Evolutionary conservation across 2,113 vertebrate genomes (phyloP), one percentile per base, ranked within the genome.

Genomic region (Marcusenius ussheri): DNA sequence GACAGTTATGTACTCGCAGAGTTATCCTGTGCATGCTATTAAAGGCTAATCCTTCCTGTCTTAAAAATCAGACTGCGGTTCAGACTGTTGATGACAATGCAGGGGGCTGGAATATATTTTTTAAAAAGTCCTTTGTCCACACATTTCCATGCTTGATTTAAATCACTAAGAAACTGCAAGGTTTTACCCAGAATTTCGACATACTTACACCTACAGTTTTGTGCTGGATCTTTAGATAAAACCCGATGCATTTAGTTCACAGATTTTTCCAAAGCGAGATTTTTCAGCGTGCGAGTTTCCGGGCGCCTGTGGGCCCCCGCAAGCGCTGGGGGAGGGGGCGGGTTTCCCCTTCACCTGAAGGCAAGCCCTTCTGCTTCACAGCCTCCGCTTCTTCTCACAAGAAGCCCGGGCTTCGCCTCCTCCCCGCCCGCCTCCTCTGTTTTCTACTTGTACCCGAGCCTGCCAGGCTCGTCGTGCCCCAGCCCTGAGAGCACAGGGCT

Each of bases 401-500:
- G 9, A 9, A 62, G 31, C 87, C 87, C 21, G 2, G 8, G 39
- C 27, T 49, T 39, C 83, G 46, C 45, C 83, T 17, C 49, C 87
- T 62, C 87, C 27, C 49, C 47, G 7, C 27, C 49, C 47, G 7
- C 35, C 87, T 35, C 35, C 53, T 58, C 53, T 31, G 11, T 87
- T 87, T 27, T 50, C 27, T 51, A 0, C 83, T 85, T 10, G 15
- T 49, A 66, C 83, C 46, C 45, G 42, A 21, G 39, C 17, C 46
- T 10, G 42, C 11, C 35, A 31, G 49, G 31, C 50, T 3, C 15
- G 21, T 8, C 35, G 50, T 35, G 47, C 10, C 27, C 31, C 51
- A 88, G 89, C 91, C 91, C 91, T 58, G 88, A 10, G 91, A 46
- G 90, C 91, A 86, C 90, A 93, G 94, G 90, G 94, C 92, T 94